Conservation (phyloP, 2,888 invertebrate genomes). For the Coronaproctus castanopsis region DNA sequence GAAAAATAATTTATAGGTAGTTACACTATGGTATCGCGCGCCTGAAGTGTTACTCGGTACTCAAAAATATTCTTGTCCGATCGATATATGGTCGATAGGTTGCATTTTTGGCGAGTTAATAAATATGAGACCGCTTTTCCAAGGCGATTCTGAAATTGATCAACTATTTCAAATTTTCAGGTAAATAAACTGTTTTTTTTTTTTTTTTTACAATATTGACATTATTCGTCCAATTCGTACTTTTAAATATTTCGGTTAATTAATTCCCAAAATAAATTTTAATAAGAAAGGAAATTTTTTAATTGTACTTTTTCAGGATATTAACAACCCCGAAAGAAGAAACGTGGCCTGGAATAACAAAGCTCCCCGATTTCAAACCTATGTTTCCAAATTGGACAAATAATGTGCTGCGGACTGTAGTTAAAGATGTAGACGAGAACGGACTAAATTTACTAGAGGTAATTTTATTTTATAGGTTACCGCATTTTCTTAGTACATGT, state of each 20-base stretch:
- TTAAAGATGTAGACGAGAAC: constrained; percentile 39
- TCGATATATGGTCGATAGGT: constrained; percentile 93
- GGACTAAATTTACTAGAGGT: constrained; percentile 49
- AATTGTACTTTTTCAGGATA: too few relatives aligned
- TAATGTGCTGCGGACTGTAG: constrained; percentile 34
- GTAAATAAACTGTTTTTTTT: too few relatives aligned
- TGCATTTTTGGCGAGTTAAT: constrained; percentile 97
- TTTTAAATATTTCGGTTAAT: too few relatives aligned
- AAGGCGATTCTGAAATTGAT: constrained; percentile 97
- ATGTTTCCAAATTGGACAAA: constrained; percentile 77
- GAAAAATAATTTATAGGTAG: too few relatives aligned
- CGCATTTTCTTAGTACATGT: too few relatives aligned
- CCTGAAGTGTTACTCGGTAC: constrained; percentile 87
- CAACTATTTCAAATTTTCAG: constrained; percentile 93
- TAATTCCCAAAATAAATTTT: too few relatives aligned
- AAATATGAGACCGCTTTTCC: constrained; percentile 65
- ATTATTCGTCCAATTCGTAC: too few relatives aligned
- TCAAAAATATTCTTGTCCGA: constrained; percentile 74
- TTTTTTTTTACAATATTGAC: too few relatives aligned
- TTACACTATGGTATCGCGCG: constrained; percentile 93
- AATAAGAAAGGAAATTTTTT: too few relatives aligned
- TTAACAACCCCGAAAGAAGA: constrained; percentile 79
- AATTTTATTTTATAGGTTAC: too few relatives aligned
- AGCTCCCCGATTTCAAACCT: constrained; percentile 71
- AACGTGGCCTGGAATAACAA: constrained; percentile 63